phyloP scores from a whole-genome alignment of 2,113 vertebrate species.

The Elachura formosa region DNA sequence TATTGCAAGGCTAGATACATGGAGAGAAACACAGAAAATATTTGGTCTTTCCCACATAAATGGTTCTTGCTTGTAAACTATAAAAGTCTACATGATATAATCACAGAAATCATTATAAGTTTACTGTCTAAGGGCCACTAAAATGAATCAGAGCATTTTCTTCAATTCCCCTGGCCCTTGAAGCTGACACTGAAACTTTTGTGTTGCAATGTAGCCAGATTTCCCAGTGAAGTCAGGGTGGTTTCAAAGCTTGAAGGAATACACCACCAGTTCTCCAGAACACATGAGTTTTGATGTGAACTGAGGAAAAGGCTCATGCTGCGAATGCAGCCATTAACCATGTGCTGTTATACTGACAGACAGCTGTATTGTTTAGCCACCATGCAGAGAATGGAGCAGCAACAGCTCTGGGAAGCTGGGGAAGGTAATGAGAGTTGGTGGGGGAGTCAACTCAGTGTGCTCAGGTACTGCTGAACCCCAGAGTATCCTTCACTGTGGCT shows the following conservation, averaged over 20 bases:
- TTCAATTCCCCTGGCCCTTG: not conserved
- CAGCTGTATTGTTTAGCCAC: not conserved
- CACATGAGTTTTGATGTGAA: not conserved
- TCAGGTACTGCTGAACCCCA: not conserved
- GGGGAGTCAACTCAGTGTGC: not conserved
- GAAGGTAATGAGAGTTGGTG: not conserved
- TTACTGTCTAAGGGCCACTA: not conserved
- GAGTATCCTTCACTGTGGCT: accelerated
- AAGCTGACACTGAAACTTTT: not conserved
- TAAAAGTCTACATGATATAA: not conserved
- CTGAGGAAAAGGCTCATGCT: not conserved
- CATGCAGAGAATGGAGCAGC: not conserved
- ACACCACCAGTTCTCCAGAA: not conserved
- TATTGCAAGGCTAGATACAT: not conserved
- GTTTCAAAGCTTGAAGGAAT: not conserved
- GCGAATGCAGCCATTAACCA: not conserved
- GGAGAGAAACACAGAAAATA: not conserved
- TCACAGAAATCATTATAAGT: not conserved
- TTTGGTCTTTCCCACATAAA: not conserved
- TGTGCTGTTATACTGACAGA: not conserved
- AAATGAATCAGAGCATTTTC: not conserved
- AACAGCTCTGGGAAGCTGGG: not conserved
- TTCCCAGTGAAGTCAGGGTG: not conserved
- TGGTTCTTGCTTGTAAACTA: not conserved
- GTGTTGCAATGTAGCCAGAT: not conserved